Base-by-base conservation (phyloP, 1,140 invertebrate species). In the Saxidomus purpurata region DNA sequence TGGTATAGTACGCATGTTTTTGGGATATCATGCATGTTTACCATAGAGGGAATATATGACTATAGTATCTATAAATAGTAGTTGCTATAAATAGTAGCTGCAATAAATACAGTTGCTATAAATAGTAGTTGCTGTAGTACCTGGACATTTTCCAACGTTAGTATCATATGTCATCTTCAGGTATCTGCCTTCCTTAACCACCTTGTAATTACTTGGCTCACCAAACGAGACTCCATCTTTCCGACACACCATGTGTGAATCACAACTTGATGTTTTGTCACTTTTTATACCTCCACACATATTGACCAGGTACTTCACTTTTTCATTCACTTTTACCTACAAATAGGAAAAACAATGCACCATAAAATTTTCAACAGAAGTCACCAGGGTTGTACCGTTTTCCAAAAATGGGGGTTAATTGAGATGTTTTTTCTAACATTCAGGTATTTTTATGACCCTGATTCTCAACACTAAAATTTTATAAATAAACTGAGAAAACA, bases 181-280 rank as follows among this genome's bases (percentile, higher is more conserved):
- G 15, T 25, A 55, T 4, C 22, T 22, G 22, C 47, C 86, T 40
- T 88, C 86, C 31, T 88, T 79, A 2, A 71, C 47, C 38, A 67
- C 76, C 13, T 52, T 40, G 43, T 52, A 88, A 13, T 88, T 31
- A 2, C 36, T 80, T 25, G 86, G 76, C 28, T 77, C 59, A 2
- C 86, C 86, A 38, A 88, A 88, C 15, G 86, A 88, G 1, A 81
- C 11, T 22, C 76, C 86, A 69, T 88, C 86, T 38, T 81, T 67
- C 22, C 86, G 49, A 36, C 86, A 88, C 43, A 88, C 86, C 86
- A 88, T 88, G 59, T 74, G 49, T 2, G 36, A 28, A 52, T 52
- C 31, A 69, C 86, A 88, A 38, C 25, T 49, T 15, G 52, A 43
- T 13, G 63, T 74, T 28, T 59, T 69, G 25, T 55, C 63, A 71